Evolutionary conservation across 1,140 invertebrate species (phyloP), one percentile per base, ranked within the genome.

Genomic region (Parasteatoda tepidariorum): DNA sequence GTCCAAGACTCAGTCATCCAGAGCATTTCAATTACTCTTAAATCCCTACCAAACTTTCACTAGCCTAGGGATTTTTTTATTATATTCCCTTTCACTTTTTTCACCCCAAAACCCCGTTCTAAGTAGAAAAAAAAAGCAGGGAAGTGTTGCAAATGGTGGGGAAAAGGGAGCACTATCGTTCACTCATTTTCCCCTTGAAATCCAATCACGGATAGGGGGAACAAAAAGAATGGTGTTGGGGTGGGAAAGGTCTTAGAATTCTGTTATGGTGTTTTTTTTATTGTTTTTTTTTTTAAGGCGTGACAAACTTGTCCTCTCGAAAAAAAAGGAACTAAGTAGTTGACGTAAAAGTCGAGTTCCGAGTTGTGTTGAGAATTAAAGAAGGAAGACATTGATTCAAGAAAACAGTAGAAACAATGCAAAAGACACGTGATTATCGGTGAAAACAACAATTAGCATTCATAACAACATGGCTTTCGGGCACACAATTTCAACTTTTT

Each of bases 11-110:
- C 41, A 82, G 78, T 82, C 78, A 82, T 82, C 78, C 78, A 82
- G 55, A 82, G 78, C 78, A 82, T 82, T 82, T 82, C 78, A 82
- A 82, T 82, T 82, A 82, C 78, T 70, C 66, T 82, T 82, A 82
- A 82, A 82, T 82, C 78, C 78, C 78, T 48, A 82, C 78, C 78
- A 82, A 82, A 82, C 78, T 82, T 82, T 67, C 67, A 82, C 78
- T 71, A 82, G 78, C 31, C 33, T 54, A 70, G 78, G 66, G 55
- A 61, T 70, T 82, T 82, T 82, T 82, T 18, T 48, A 48, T 57
- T 68, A 68, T 55, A 62, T 31, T 24, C 34, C 33, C 28, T 71
- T 48, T 67, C 31, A 28, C n/a, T 38, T 67, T n/a, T 61, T 48
- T 55, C 18, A 24, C 31, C 6, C 66, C 64, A 13, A 13, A 34